Evolutionary conservation across 37 sponge, comb jelly and placozoan species (phyloP), one percentile per base, ranked within the genome.

Genomic region (Sycon ciliatum): DNA sequence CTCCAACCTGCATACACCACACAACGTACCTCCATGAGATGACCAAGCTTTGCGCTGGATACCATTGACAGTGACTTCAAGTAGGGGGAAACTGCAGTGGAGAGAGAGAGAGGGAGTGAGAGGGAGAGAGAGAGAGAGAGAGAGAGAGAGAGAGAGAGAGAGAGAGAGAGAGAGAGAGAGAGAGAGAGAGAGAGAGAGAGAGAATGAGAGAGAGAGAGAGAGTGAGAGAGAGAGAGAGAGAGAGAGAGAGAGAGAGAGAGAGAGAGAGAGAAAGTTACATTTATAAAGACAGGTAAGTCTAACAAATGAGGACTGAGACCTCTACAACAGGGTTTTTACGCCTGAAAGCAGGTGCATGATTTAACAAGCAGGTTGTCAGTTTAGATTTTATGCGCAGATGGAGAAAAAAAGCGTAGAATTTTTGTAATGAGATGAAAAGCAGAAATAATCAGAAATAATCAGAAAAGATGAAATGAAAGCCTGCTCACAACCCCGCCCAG

Each of bases 41-140:
- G 95, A 68, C 89, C 80, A 52, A 94, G 80, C 1, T 93, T 76
- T n/a, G 87, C 75, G 63, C 91, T 79, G 0, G 95, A 79, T 1
- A 86, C 76, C 87, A 88, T 85, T 38, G 82, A 86, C 64, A 94
- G 69, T 1, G 80, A 68, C 82, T 94, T 94, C 69, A 89, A 74
- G 53, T 94, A 94, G 0, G 95, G 95, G 13, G 95, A 94, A 31
- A 94, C 81, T 85, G 61, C 20, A 60, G 27, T 52, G 24, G 54
- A 2, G 13, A 4, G 32, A 57, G 11, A 73, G n/a, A 56, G 4
- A 53, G 34, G 32, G 20, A n/a, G 27, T 1, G 31, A 24, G n/a
- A 3, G 65, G 1, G 33, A 1, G 1, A 1, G 3, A 33, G 31
- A 2, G 20, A n/a, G 1, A 30, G 3, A 29, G 20, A 30, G 2